These are phyloP conservation scores for Upupa epops DNA, from an alignment of 2,113 vertebrate genomes.

Conservation along the genomic window DNA sequence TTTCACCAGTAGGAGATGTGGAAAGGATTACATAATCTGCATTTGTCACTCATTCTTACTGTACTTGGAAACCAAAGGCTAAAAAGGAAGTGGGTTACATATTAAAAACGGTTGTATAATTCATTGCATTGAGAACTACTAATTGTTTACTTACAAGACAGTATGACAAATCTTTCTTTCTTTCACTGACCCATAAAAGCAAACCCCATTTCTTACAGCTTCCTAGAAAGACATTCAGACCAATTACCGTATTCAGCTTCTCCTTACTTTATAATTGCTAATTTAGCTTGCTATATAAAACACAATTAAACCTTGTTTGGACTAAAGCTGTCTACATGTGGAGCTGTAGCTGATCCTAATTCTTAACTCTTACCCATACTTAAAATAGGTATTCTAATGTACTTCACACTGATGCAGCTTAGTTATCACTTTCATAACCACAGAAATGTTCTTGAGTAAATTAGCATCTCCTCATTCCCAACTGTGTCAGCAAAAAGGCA, in stretches of 20 bases:
- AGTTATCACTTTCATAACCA: conserved; percentile 42
- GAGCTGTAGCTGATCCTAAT: conserved; percentile 2
- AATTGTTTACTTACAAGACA: background rate
- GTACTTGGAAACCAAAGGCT: background rate
- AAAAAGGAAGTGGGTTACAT: background rate
- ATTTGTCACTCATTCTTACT: background rate
- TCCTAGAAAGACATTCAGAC: conserved; percentile 12
- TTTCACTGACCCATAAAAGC: conserved; percentile 10
- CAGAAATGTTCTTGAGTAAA: background rate
- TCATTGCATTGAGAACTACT: background rate
- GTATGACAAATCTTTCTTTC: background rate
- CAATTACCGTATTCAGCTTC: conserved; percentile 20
- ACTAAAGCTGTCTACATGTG: background rate
- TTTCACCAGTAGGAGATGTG: background rate
- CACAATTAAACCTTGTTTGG: conserved; percentile 18
- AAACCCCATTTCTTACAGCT: background rate
- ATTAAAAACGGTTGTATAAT: background rate
- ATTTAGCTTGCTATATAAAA: conserved; percentile 35
- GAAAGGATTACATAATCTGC: background rate
- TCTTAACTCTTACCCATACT: background rate
- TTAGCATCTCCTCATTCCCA: conserved; percentile 15
- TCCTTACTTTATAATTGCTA: conserved; percentile 13
- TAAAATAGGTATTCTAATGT: conserved; percentile 30
- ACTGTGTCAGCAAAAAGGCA: conserved; percentile 37
- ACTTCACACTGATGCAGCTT: conserved; percentile 14